Conservation (phyloP, 2,888 invertebrate species). For the Belgica antarctica region DNA sequence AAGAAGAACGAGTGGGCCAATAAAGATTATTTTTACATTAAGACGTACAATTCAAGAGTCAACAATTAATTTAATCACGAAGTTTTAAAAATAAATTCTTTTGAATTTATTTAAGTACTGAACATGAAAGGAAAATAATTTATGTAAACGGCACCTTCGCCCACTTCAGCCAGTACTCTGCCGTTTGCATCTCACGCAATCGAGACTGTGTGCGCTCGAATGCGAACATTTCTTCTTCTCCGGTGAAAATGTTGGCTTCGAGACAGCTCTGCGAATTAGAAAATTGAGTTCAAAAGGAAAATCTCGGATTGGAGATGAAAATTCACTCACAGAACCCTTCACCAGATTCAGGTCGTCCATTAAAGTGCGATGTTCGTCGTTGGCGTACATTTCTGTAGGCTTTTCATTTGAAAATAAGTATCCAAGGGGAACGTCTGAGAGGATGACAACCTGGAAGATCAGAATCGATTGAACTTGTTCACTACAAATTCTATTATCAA, state of each 20-base stretch:
- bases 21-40: too few relatives aligned
- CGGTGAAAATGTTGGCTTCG: constrained; percentile 95
- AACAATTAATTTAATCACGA: too few relatives aligned
- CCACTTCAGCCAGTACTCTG: constrained; percentile 89
- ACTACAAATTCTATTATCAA: constrained; percentile 45
- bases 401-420: constrained; percentile 67
- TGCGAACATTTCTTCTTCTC: constrained; percentile 97
- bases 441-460: constrained; percentile 71
- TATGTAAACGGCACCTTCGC: too few relatives aligned
- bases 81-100: too few relatives aligned
- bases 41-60: too few relatives aligned
- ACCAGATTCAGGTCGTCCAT: constrained; percentile 92
- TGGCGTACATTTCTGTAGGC: constrained; percentile 56
- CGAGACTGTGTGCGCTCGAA: constrained; percentile 86
- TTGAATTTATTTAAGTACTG: too few relatives aligned
- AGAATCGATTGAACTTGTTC: constrained; percentile 44
- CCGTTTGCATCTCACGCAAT: constrained; percentile 93
- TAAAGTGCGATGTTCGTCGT: constrained; percentile 78
- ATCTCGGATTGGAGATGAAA: not conserved
- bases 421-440: constrained; percentile 74
- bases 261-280: not conserved
- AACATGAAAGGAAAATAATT: not conserved
- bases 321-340: constrained; percentile 30
- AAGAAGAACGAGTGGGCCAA: too few relatives aligned
- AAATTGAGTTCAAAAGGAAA: not conserved